A percentile compares a stretch with the other conserved stretches of the same genome.
These are phyloP conservation scores for Syrrhaptes paradoxus DNA, from an alignment of 2,113 vertebrate genomes.

Conservation along the genomic window DNA sequence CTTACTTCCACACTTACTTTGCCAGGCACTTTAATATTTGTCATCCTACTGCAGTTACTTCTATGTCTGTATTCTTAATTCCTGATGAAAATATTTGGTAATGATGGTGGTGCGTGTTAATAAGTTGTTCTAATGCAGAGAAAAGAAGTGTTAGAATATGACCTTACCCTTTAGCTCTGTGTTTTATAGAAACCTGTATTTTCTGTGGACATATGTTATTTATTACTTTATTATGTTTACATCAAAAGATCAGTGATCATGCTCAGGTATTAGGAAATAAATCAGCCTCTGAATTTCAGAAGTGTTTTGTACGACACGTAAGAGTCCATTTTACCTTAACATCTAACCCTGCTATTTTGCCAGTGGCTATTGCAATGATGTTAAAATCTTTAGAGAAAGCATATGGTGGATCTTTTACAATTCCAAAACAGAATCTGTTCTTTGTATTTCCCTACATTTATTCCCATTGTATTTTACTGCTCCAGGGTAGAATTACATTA, in stretches of 20 bases:
- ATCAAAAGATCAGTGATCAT: slow-evolving; percentile 1
- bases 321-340: slow-evolving; percentile 15
- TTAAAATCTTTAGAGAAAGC: slow-evolving; percentile 9
- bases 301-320: not conserved
- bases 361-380: not conserved
- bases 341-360: slow-evolving; percentile 4
- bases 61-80: not conserved
- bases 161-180: not conserved
- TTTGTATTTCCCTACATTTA: not conserved
- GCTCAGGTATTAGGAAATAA: slow-evolving; percentile 2
- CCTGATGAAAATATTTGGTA: not conserved
- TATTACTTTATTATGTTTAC: slow-evolving; percentile 28
- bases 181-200: not conserved
- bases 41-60: not conserved
- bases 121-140: not conserved
- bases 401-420: not conserved
- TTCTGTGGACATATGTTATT: slow-evolving; percentile 13
- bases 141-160: not conserved
- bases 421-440: not conserved
- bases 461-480: not conserved
- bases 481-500: not conserved
- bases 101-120: not conserved
- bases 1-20: not conserved
- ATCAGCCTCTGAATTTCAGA: slow-evolving; percentile 18
- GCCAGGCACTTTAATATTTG: not conserved